Conservation (phyloP, 2,888 invertebrate genomes). For the Andrena chrysosceles region DNA sequence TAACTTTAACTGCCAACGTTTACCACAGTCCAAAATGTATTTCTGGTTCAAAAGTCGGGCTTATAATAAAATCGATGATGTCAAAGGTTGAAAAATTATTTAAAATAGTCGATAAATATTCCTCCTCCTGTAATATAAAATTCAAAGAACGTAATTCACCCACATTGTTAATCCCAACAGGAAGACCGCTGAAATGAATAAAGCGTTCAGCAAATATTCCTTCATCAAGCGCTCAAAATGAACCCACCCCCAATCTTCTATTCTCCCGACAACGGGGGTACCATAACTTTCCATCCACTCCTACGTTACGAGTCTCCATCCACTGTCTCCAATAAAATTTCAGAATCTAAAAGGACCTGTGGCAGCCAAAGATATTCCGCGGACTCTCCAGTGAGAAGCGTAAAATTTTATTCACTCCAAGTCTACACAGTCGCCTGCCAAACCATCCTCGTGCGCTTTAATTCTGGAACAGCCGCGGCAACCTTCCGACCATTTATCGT, state of each 20-base stretch:
- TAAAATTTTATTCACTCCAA: slow-evolving; percentile 13
- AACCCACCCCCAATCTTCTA: background rate
- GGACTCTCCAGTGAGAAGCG: background rate
- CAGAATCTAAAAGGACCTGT: slow-evolving; percentile 1
- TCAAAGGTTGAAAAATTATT: too few relatives aligned
- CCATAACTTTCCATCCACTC: background rate
- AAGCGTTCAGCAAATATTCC: too few relatives aligned
- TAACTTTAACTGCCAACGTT: too few relatives aligned
- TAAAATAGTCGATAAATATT: too few relatives aligned
- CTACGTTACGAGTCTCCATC: background rate
- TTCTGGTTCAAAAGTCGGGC: too few relatives aligned
- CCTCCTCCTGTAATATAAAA: too few relatives aligned
- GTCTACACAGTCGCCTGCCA: background rate
- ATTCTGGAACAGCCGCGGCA: slow-evolving; percentile 15
- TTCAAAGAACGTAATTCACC: too few relatives aligned
- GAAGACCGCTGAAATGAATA: too few relatives aligned
- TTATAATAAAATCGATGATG: too few relatives aligned
- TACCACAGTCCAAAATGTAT: too few relatives aligned
- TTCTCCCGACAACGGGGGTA: background rate
- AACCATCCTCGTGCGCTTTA: slow-evolving; percentile 28
- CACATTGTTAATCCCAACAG: too few relatives aligned
- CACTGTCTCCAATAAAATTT: slow-evolving; percentile 19
- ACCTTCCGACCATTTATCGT: slow-evolving; percentile 35
- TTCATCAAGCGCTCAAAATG: too few relatives aligned
- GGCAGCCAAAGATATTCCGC: background rate